These are phyloP conservation scores for Carcinoscorpius rotundicauda DNA, from an alignment of 1,140 invertebrate genomes.

Conservation along the genomic window DNA sequence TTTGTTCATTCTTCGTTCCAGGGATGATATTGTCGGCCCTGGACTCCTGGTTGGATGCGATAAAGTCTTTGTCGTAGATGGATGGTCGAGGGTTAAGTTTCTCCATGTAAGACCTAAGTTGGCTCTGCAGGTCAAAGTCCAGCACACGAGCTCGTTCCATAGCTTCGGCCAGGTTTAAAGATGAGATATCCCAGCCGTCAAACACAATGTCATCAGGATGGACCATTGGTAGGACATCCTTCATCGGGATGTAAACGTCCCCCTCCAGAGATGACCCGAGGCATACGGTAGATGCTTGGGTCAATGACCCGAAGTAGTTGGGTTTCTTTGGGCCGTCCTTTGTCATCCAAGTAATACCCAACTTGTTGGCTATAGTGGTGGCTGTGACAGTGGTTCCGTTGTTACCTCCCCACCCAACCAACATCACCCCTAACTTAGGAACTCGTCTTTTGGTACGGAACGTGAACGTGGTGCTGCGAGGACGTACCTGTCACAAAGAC, in stretches of 20 bases:
- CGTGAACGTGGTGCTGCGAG: constrained; percentile 28
- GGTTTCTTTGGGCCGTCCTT: constrained; percentile 57
- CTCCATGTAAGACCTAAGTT: constrained; percentile 49
- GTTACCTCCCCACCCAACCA: constrained; percentile 92
- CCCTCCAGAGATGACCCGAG: constrained; percentile 53
- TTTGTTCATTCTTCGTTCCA: constrained; percentile 51
- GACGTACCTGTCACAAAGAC: constrained; percentile 25
- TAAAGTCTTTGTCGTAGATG: constrained; percentile 80
- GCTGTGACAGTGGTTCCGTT: constrained; percentile 89
- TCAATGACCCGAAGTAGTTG: constrained; percentile 84
- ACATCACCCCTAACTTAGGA: constrained; percentile 70
- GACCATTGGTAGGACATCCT: constrained; percentile 72
- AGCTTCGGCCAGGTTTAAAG: constrained; percentile 64
- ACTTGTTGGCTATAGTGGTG: constrained; percentile 77
- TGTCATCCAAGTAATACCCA: constrained; percentile 67
- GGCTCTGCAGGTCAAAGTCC: constrained; percentile 39
- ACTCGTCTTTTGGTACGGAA: constrained; percentile 52
- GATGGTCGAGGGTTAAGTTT: constrained; percentile 65
- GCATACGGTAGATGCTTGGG: constrained; percentile 73
- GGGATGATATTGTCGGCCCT: constrained; percentile 73
- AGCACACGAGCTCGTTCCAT: constrained; percentile 63
- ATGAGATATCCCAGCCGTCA: constrained; percentile 94
- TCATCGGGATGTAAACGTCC: constrained; percentile 70
- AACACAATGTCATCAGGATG: constrained; percentile 75
- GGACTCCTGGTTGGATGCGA: constrained; percentile 85